Evolutionary conservation across 2,888 invertebrate genomes (phyloP), one percentile per base, ranked within the genome.

Genomic region (Rhaphigaster nebulosa): DNA sequence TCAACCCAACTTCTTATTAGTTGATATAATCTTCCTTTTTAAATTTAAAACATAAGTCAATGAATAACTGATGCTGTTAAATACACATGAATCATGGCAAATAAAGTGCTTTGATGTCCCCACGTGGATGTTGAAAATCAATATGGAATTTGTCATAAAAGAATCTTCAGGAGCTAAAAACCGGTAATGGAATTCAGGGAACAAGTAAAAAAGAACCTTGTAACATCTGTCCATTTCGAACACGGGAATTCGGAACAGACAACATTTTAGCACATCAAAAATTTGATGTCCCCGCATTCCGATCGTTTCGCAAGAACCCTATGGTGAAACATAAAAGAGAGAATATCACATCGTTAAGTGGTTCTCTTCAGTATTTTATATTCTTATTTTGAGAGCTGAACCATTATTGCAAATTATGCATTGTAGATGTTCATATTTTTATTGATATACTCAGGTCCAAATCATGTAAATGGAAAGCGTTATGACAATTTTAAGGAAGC

Each of bases 201-300:
- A 84, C 45, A 50, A 84, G 45, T 41, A 50, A n/a, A 50, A 45
- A 84, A 84, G 45, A 45, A 45, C 34, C 41, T 84, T 45, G 45
- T 84, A 84, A 45, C n/a, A 84, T 84, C 45, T 87, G 56, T 29
- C 50, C 87, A 54, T 87, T 29, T 20, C 34, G 6, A 50, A 54
- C 1, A 52, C 23, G 34, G 87, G 54, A 54, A 87, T 87, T 56
- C 87, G 54, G 56, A 52, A 54, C 87, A 56, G 56, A 29, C 88
- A 60, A 56, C 88, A 65, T 60, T 88, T 88, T 56, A n/a, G 41
- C 56, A 60, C 52, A 88, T 88, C 60, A 88, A 88, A 87, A 41
- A 29, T 88, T 88, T 88, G 88, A 88, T 88, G 88, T 88, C 18
- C 41, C 88, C 65, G 41, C 88, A 88, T 88, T 88, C 88, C 88